Percentiles rank a stretch among this genome's conserved stretches.
These are phyloP conservation scores for Lacerta viridis DNA, from an alignment of 2,797 vertebrate species.

Conservation along the genomic window DNA sequence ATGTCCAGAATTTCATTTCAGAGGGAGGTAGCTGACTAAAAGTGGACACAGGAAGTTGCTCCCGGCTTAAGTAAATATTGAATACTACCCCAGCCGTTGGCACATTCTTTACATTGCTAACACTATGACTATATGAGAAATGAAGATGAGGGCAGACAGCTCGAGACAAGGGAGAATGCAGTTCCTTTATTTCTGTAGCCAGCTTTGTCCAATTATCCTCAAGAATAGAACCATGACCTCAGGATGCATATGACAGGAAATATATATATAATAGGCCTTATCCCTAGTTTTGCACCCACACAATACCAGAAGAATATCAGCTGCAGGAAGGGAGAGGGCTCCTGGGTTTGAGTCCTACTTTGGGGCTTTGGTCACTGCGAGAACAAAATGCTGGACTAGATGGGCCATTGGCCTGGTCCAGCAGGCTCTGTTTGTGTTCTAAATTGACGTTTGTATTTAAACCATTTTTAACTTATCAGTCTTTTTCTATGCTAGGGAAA, in stretches of 20 bases:
- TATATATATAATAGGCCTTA: not conserved
- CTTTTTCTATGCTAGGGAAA: too few species aligned
- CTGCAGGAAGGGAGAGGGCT: too few species aligned
- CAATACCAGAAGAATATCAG: not conserved
- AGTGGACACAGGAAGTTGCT: slow-evolving; percentile 51
- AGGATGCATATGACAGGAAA: not conserved
- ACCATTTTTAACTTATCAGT: too few species aligned
- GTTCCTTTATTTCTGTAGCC: not conserved
- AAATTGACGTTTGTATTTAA: too few species aligned
- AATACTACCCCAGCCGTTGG: slow-evolving; percentile 43
- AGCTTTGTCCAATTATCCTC: not conserved
- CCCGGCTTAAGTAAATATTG: slow-evolving; percentile 56
- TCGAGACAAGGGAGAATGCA: slow-evolving; percentile 13
- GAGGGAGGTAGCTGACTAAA: not conserved
- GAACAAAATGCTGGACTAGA: too few species aligned
- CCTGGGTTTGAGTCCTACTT: too few species aligned
- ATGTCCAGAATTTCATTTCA: slow-evolving; percentile 60
- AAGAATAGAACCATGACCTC: not conserved
- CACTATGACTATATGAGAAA: slow-evolving; percentile 68
- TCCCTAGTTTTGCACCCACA: not conserved
- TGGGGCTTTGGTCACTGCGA: too few species aligned
- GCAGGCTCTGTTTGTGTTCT: too few species aligned
- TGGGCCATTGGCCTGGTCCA: too few species aligned
- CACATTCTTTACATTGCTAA: slow-evolving; percentile 60
- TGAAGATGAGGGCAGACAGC: not conserved